These are phyloP conservation scores for Xestia ashworthii DNA, from an alignment of 2,888 invertebrate species.

Conservation along the genomic window DNA sequence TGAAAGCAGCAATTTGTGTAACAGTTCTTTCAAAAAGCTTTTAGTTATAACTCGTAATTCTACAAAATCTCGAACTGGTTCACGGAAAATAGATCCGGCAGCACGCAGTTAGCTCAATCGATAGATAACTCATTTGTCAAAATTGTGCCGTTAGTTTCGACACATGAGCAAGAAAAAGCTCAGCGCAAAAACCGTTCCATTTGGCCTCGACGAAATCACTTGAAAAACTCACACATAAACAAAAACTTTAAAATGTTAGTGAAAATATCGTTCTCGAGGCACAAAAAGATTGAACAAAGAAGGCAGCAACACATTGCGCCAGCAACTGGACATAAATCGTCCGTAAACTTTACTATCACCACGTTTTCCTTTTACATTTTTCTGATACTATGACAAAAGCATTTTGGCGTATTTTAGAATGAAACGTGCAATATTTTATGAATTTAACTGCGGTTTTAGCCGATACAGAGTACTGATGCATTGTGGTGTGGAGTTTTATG, in stretches of 20 bases:
- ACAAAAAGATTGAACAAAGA: slow-evolving; percentile 60
- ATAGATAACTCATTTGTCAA: slow-evolving; percentile 52
- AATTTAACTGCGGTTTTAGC: slow-evolving; percentile 55
- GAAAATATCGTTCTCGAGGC: slow-evolving; percentile 40
- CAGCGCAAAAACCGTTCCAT: slow-evolving; percentile 15
- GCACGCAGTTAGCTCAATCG: slow-evolving; percentile 39
- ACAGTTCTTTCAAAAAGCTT: slow-evolving; percentile 11
- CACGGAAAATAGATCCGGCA: slow-evolving; percentile 11
- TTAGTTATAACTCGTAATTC: background rate
- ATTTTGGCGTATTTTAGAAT: slow-evolving; percentile 60
- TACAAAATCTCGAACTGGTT: slow-evolving; percentile 11
- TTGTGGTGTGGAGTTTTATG: slow-evolving; percentile 73
- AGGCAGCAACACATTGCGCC: slow-evolving; percentile 54
- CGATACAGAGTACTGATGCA: slow-evolving; percentile 51
- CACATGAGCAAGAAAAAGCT: slow-evolving; percentile 25
- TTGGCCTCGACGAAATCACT: slow-evolving; percentile 34
- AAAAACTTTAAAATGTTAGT: slow-evolving; percentile 51
- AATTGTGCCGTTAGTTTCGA: slow-evolving; percentile 26
- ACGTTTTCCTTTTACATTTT: slow-evolving; percentile 62
- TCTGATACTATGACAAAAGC: slow-evolving; percentile 62
- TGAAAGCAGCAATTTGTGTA: background rate
- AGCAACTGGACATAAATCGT: slow-evolving; percentile 65
- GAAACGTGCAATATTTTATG: slow-evolving; percentile 64
- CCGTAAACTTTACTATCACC: slow-evolving; percentile 65
- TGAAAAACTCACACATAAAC: slow-evolving; percentile 40